A percentile compares a stretch with the other conserved stretches of the same genome.
Evolutionary conservation across 1,140 invertebrate genomes (phyloP).

Genomic region (Hormaphis cornu): DNA sequence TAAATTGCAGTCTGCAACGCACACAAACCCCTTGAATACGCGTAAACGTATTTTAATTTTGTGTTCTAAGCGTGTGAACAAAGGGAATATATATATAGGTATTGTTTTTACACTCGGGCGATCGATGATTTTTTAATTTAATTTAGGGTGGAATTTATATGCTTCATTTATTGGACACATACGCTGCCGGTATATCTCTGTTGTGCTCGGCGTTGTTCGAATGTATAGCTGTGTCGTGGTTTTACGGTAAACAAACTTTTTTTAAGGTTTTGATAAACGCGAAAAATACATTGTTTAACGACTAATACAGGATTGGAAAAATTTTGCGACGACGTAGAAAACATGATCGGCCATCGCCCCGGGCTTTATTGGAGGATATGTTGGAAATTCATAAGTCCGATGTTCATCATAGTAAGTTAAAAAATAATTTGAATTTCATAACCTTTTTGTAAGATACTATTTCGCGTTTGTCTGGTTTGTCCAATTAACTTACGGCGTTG

Average conservation of each 20-base stretch:
- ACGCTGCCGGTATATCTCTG: constrained; percentile 75
- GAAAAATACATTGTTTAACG: neutral
- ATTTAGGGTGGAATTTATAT: constrained; percentile 78
- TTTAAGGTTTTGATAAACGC: neutral
- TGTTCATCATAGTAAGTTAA: constrained; percentile 52
- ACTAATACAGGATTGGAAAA: constrained; percentile 42
- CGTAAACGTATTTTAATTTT: no score
- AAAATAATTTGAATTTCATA: constrained; percentile 39
- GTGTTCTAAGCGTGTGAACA: no score
- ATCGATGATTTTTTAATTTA: neutral
- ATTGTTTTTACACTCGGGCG: neutral
- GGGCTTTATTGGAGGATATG: constrained; percentile 54
- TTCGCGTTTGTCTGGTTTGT: no score
- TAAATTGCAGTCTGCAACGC: no score
- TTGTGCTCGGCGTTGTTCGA: constrained; percentile 82
- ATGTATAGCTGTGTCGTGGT: constrained; percentile 82
- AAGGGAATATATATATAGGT: no score
- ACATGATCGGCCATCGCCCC: constrained; percentile 52
- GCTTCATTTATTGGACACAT: constrained; percentile 72
- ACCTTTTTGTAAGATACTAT: neutral
- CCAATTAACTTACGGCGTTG: no score
- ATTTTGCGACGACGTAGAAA: constrained; percentile 49
- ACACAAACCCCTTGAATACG: no score
- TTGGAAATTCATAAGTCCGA: constrained; percentile 56
- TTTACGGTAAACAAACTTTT: constrained; percentile 57